Percentiles rank a stretch among this genome's conserved stretches.
phyloP scores from a whole-genome alignment of 1,140 invertebrate species.

The Camponotus pennsylvanicus region DNA sequence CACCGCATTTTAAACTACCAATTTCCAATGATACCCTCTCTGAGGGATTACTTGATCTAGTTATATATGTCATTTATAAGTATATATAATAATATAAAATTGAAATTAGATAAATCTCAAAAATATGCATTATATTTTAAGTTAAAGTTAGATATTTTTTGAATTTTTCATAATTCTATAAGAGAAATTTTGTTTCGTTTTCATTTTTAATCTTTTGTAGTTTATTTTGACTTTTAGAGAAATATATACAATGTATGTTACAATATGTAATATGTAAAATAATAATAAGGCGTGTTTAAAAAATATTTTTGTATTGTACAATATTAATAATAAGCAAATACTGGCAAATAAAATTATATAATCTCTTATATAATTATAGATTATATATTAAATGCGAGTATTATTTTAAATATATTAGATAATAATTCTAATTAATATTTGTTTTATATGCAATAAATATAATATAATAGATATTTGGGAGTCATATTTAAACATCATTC shows the following conservation, averaged over 20 bases:
- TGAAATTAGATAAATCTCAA: neutral
- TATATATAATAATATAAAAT: neutral
- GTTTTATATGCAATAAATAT: conserved; percentile 15
- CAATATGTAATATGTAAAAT: conserved; percentile 44
- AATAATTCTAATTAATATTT: conserved; percentile 45
- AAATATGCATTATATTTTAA: neutral
- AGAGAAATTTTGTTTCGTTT: neutral
- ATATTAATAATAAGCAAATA: conserved; percentile 41
- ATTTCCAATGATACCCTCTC: too few relatives aligned
- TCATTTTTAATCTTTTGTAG: conserved; percentile 1
- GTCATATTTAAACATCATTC: neutral
- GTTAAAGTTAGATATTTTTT: conserved; percentile 5
- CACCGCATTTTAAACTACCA: too few relatives aligned
- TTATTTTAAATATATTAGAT: conserved; percentile 30
- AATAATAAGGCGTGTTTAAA: conserved; percentile 52
- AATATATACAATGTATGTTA: conserved; percentile 56
- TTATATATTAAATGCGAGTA: conserved; percentile 20
- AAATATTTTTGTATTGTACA: conserved; percentile 46
- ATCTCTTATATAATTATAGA: neutral
- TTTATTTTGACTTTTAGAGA: conserved; percentile 54
- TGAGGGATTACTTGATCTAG: too few relatives aligned
- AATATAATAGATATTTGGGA: conserved; percentile 12
- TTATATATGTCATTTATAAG: neutral
- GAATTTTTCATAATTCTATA: neutral
- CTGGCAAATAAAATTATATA: conserved; percentile 35